Evolutionary conservation across 2,113 vertebrate genomes (phyloP).

Genomic region (Thunnus thynnus): DNA sequence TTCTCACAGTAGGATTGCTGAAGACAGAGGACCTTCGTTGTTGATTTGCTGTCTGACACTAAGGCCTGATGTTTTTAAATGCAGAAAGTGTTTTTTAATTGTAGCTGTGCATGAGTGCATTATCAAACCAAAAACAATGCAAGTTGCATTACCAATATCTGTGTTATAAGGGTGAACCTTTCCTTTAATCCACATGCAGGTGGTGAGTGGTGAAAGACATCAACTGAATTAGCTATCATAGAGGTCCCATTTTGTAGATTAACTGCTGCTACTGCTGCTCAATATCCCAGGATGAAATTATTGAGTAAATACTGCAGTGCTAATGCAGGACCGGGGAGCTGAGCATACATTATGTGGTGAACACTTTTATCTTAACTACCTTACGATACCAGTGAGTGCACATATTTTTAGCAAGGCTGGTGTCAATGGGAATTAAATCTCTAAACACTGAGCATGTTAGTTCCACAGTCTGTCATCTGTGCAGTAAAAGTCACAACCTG

Average conservation of each 20-base stretch:
- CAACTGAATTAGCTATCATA: constrained; percentile 50
- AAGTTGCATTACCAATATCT: neutral
- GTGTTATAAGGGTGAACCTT: constrained; percentile 9
- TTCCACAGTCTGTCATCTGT: constrained; percentile 33
- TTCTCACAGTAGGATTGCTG: neutral
- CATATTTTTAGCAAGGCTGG: constrained; percentile 46
- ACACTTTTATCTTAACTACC: constrained; percentile 59
- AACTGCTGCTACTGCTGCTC: constrained; percentile 55
- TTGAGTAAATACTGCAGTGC: constrained; percentile 61
- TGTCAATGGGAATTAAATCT: constrained; percentile 40
- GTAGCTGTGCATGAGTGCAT: neutral
- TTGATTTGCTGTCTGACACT: neutral
- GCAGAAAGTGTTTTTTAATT: neutral
- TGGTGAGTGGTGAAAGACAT: constrained; percentile 47
- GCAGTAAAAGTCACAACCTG: constrained; percentile 31
- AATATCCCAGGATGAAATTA: constrained; percentile 57
- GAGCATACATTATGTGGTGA: constrained; percentile 42
- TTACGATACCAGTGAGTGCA: constrained; percentile 26
- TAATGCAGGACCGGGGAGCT: constrained; percentile 61
- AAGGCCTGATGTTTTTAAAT: neutral
- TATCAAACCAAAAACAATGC: neutral
- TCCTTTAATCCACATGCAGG: constrained; percentile 42
- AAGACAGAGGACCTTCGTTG: neutral
- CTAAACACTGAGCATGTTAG: constrained; percentile 22
- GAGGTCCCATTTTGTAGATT: constrained; percentile 65